Percentiles rank a stretch among this genome's conserved stretches.
These are phyloP conservation scores for Falcunculus frontatus DNA, from an alignment of 2,113 vertebrate genomes.

Conservation along the genomic window DNA sequence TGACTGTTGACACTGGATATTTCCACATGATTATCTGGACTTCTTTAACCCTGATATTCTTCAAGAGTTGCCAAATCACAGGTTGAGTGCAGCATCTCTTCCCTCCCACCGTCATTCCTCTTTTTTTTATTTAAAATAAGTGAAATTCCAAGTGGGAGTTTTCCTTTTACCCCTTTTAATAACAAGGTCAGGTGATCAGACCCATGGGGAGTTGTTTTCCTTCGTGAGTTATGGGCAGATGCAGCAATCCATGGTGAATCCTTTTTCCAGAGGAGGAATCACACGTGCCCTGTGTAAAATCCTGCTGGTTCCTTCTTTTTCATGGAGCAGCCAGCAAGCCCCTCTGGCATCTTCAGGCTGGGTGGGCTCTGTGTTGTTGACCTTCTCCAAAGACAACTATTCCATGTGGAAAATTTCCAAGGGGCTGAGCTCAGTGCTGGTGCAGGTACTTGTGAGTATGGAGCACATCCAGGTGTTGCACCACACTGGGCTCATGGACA, in stretches of 20 bases:
- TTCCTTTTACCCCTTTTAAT: background rate
- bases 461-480: background rate
- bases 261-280: background rate
- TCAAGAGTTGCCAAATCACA: background rate
- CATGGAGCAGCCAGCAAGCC: background rate
- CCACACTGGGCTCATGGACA: background rate
- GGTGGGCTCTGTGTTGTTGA: background rate
- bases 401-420: background rate
- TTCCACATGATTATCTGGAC: background rate
- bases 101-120: background rate
- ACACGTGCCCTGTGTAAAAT: background rate
- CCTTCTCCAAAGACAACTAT: background rate
- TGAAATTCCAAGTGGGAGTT: background rate
- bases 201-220: background rate
- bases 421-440: accelerated
- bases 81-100: background rate
- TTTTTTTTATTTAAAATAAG: background rate
- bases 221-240: background rate
- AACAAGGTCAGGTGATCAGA: background rate
- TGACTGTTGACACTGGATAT: background rate
- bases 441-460: accelerated
- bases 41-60: background rate
- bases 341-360: background rate
- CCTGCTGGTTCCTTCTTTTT: background rate
- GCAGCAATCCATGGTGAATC: background rate